Percentiles rank a stretch among this genome's conserved stretches.
Evolutionary conservation across 2,797 vertebrate genomes (phyloP).

Genomic region (Danio tinwini): DNA sequence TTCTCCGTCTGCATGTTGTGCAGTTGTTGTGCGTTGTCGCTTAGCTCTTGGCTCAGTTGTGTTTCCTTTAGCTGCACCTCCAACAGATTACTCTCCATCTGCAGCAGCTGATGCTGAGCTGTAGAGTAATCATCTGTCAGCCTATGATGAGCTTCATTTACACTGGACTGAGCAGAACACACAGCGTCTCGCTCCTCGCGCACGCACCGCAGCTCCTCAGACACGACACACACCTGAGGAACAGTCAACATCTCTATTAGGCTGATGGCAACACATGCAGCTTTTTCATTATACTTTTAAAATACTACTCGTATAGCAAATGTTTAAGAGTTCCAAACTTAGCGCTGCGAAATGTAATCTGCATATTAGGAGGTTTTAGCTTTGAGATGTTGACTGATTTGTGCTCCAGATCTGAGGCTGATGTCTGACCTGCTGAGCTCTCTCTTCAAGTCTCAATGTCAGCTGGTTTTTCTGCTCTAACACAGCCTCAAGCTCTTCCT

Average conservation of each 20-base stretch:
- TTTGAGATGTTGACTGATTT: too few species aligned
- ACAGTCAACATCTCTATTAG: too few species aligned
- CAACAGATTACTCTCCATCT: constrained; percentile 47
- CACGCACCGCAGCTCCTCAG: constrained; percentile 61
- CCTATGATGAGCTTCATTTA: constrained; percentile 68
- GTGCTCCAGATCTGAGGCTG: not conserved
- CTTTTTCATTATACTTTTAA: too few species aligned
- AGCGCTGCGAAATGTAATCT: too few species aligned
- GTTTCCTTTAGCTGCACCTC: constrained; percentile 54
- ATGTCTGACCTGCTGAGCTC: constrained; percentile 41
- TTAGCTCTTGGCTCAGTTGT: constrained; percentile 55
- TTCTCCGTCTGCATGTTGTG: constrained; percentile 55
- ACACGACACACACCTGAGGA: constrained; percentile 64
- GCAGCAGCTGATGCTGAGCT: constrained; percentile 60
- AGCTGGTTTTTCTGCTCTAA: constrained; percentile 25
- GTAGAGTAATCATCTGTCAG: constrained; percentile 67
- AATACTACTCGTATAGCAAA: too few species aligned
- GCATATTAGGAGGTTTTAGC: too few species aligned
- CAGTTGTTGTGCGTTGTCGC: constrained; percentile 58
- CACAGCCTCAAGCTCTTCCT: constrained; percentile 25
- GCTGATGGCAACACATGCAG: too few species aligned
- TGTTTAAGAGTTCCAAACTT: too few species aligned
- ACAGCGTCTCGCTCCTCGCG: constrained; percentile 58
- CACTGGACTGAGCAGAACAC: constrained; percentile 61
- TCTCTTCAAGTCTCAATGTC: constrained; percentile 32